These are phyloP conservation scores for Ennomos quercinarius DNA, from an alignment of 2,888 invertebrate species.

Conservation along the genomic window DNA sequence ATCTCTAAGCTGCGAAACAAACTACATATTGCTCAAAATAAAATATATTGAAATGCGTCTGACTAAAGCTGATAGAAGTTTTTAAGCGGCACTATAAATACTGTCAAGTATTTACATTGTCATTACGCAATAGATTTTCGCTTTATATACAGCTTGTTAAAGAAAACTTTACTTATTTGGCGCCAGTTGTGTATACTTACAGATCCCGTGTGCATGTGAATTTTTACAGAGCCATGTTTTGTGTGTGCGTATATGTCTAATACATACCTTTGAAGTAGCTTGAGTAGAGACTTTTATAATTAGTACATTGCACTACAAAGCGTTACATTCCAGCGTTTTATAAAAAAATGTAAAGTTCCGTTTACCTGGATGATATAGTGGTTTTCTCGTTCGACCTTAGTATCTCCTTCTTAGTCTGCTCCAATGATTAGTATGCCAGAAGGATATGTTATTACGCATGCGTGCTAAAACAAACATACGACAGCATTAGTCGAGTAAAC, in stretches of 20 bases:
- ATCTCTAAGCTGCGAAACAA: too few species aligned
- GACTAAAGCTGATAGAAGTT: constrained; percentile 45
- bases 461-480: constrained; percentile 85
- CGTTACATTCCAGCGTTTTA: constrained; percentile 44
- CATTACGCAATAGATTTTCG: constrained; percentile 47
- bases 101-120: constrained; percentile 54
- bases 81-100: constrained; percentile 51
- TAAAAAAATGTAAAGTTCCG: constrained; percentile 41
- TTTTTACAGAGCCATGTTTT: constrained; percentile 20
- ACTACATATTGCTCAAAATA: too few species aligned
- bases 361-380: constrained; percentile 73
- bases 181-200: constrained; percentile 48
- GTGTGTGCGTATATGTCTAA: constrained; percentile 42
- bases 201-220: constrained; percentile 20
- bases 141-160: constrained; percentile 75
- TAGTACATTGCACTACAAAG: constrained; percentile 44
- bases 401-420: constrained; percentile 70
- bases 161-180: constrained; percentile 46
- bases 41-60: constrained; percentile 1
- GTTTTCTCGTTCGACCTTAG: constrained; percentile 53
- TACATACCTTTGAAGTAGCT: constrained; percentile 59
- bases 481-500: constrained; percentile 74
- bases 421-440: constrained; percentile 85
- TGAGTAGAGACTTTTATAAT: constrained; percentile 43
- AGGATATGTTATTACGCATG: constrained; percentile 86